Evolutionary conservation across 2,797 vertebrate genomes (phyloP).

Genomic region (Syncerus caffer): DNA sequence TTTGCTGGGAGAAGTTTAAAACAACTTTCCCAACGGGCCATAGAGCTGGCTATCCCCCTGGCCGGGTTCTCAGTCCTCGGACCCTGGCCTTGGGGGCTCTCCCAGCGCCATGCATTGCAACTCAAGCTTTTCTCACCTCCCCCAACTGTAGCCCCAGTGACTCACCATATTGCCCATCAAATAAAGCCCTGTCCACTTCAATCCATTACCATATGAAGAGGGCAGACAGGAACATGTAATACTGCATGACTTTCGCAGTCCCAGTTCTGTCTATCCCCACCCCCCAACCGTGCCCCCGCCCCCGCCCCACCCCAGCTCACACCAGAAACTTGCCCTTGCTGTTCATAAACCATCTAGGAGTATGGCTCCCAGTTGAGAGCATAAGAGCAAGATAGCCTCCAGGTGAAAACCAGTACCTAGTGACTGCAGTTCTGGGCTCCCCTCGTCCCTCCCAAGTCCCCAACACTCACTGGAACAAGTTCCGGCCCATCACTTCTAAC

Average conservation of each 20-base stretch:
- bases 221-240: neutral
- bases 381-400: neutral
- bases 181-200: neutral
- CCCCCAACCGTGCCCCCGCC: fast-evolving
- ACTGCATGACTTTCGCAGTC: neutral
- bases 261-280: neutral
- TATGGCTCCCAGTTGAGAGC: neutral
- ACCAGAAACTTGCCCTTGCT: neutral
- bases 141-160: neutral
- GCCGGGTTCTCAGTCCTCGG: neutral
- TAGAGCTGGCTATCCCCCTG: neutral
- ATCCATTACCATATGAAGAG: neutral
- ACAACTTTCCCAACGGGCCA: neutral
- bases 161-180: neutral
- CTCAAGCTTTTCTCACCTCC: neutral
- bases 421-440: neutral
- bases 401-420: neutral
- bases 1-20: neutral
- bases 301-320: neutral
- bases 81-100: neutral
- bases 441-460: neutral
- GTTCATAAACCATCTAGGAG: neutral
- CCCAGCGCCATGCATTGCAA: fast-evolving
- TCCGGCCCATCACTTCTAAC: neutral
- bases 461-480: neutral